Conservation (phyloP, 2,888 invertebrate genomes). For the Ypsolopha scabrella region DNA sequence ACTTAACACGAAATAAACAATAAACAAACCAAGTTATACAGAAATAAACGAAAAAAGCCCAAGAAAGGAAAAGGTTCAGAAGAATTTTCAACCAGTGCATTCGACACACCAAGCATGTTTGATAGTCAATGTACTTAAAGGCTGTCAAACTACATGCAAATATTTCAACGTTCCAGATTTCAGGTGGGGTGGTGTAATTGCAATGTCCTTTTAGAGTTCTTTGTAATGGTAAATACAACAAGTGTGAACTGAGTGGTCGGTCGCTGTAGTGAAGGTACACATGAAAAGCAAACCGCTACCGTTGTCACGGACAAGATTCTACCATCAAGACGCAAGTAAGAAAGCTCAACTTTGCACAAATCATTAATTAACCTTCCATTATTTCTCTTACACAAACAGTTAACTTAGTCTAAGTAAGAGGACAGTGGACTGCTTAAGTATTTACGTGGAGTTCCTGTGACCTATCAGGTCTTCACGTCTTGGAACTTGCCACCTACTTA, state of each 20-base stretch:
- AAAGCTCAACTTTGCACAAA: too few relatives aligned
- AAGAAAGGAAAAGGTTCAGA: too few relatives aligned
- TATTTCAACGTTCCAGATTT: not conserved
- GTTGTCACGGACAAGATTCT: too few relatives aligned
- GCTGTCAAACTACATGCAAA: not conserved
- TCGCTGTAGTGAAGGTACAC: too few relatives aligned
- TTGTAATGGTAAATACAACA: not conserved
- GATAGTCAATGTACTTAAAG: not conserved
- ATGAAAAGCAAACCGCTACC: too few relatives aligned
- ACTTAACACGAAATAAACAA: too few relatives aligned
- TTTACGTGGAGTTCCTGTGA: not conserved
- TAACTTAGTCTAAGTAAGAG: not conserved
- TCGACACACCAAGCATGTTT: too few relatives aligned
- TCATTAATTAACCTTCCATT: too few relatives aligned
- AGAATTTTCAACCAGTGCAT: too few relatives aligned
- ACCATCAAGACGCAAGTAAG: too few relatives aligned
- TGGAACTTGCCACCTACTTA: not conserved
- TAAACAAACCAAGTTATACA: too few relatives aligned
- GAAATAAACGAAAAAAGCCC: too few relatives aligned
- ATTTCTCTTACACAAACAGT: not conserved
- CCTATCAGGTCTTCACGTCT: not conserved
- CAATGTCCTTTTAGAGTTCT: not conserved
- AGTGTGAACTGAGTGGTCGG: not conserved
- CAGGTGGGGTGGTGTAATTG: not conserved
- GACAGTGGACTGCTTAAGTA: not conserved